Base-by-base conservation (phyloP, 2,888 invertebrate species). In the Dynastes tityus region DNA sequence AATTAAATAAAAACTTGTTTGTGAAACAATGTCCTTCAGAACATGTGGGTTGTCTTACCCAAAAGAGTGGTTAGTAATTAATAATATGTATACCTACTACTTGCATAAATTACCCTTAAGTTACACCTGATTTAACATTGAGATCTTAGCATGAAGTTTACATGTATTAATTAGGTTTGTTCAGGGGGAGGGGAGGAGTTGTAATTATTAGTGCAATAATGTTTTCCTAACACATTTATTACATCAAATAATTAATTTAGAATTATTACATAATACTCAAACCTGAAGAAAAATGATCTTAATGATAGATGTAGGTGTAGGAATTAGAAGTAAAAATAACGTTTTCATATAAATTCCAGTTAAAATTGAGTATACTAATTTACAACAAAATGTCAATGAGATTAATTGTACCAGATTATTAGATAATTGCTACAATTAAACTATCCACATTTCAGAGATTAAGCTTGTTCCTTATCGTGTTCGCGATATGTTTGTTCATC, bases 61-160 rank as follows among this genome's bases (percentile, higher is more conserved):
- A 71, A 32, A 58, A 58, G 40, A 71, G 9, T 58, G 71, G 71
- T 71, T 71, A 71, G 71, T 71, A 71, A 53, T 13, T 53, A 32
- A 32, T 27, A 71, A 40, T 49, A 49, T 22, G 22, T 22, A 22
- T 37, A 37, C 5, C 32, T 68, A 51, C 27, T 13, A 13, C 6
- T n/a, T 67, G 49, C 45, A 11, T 11, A 29, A 27, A 29, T 67
- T 27, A 67, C 68, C 68, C 51, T 68, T 40, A 40, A 32, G 29
- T 32, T 5, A 40, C 32, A 16, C 55, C 55, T 22, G 16, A 61
- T 16, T 29, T 22, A 22, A 61, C 61, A 61, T 61, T 13, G 61
- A 22, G 22, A 29, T 61, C 29, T 61, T 11, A 6, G 2, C 11
- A 22, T 22, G 11, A 61, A 27, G 2, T 6, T 61, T 61, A 61